Conservation (phyloP, 1,140 invertebrate genomes). For the Cydia fagiglandana region DNA sequence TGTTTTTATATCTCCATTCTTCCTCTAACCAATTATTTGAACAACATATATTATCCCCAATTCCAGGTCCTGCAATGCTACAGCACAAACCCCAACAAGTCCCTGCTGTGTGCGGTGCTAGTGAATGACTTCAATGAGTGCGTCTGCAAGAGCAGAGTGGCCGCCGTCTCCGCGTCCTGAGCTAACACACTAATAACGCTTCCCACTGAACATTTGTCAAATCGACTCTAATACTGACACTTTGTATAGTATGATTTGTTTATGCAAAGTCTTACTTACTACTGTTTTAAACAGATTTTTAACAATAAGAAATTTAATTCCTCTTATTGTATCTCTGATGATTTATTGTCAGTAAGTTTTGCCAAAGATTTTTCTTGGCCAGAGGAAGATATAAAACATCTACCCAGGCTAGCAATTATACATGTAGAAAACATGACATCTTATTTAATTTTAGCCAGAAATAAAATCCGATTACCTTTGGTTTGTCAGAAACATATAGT, state of each 20-base stretch:
- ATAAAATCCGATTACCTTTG: too few species aligned
- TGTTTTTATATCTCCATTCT: neutral
- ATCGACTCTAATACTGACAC: neutral
- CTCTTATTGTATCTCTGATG: neutral
- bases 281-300: too few species aligned
- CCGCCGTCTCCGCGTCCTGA: slow-evolving; percentile 65
- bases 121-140: slow-evolving; percentile 76
- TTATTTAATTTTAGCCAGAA: too few species aligned
- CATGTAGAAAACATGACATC: too few species aligned
- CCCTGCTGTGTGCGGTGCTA: slow-evolving; percentile 71
- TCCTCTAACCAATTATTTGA: neutral
- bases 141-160: slow-evolving; percentile 71
- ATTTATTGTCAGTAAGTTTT: slow-evolving; percentile 1
- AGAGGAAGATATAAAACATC: too few species aligned
- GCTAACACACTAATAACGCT: neutral
- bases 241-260: neutral
- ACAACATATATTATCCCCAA: slow-evolving; percentile 28
- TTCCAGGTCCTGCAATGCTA: slow-evolving; percentile 72
- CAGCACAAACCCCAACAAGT: slow-evolving; percentile 67
- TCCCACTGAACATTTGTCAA: neutral
- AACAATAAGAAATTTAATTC: neutral
- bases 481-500: too few species aligned
- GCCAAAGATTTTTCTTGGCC: too few species aligned
- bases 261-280: neutral
- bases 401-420: too few species aligned